Percentiles rank a stretch among this genome's conserved stretches.
These are phyloP conservation scores for Acanthococcus lagerstroemiae DNA, from an alignment of 2,888 invertebrate genomes.

Conservation along the genomic window DNA sequence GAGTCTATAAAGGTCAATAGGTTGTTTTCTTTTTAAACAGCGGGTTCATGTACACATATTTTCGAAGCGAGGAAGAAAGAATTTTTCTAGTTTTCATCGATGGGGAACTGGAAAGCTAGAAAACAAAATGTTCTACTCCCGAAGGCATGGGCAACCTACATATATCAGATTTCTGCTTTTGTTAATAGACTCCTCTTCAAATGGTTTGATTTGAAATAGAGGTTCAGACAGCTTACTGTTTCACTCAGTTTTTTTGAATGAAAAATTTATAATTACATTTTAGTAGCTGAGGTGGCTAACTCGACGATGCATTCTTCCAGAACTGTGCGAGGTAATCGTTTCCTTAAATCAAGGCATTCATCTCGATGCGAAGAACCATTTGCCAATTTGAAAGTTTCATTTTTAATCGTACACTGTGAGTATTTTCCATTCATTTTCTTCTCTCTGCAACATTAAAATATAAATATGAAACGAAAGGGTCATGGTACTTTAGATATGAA, in stretches of 20 bases:
- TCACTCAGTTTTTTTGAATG: background rate
- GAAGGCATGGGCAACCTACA: too few species aligned
- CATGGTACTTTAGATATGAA: background rate
- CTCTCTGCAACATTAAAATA: background rate
- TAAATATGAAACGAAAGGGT: background rate
- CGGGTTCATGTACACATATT: too few species aligned
- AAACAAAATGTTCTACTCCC: too few species aligned
- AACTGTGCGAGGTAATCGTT: slow-evolving; percentile 36
- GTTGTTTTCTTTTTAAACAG: too few species aligned
- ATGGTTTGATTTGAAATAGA: too few species aligned
- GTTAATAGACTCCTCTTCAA: too few species aligned
- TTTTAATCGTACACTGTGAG: background rate
- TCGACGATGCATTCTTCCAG: slow-evolving; percentile 38
- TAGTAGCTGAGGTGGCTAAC: slow-evolving; percentile 29
- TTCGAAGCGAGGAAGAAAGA: too few species aligned
- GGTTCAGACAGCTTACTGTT: background rate
- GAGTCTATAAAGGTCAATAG: too few species aligned
- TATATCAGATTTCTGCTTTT: too few species aligned
- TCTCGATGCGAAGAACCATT: background rate
- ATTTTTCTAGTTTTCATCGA: too few species aligned
- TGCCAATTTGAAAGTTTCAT: slow-evolving; percentile 1
- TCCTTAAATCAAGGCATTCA: slow-evolving; percentile 23
- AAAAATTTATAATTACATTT: slow-evolving; percentile 4
- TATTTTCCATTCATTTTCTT: slow-evolving; percentile 20
- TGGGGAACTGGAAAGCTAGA: too few species aligned